Evolutionary conservation across 2,888 invertebrate species (phyloP), one percentile per base, ranked within the genome.

Genomic region (Oithona nana): DNA sequence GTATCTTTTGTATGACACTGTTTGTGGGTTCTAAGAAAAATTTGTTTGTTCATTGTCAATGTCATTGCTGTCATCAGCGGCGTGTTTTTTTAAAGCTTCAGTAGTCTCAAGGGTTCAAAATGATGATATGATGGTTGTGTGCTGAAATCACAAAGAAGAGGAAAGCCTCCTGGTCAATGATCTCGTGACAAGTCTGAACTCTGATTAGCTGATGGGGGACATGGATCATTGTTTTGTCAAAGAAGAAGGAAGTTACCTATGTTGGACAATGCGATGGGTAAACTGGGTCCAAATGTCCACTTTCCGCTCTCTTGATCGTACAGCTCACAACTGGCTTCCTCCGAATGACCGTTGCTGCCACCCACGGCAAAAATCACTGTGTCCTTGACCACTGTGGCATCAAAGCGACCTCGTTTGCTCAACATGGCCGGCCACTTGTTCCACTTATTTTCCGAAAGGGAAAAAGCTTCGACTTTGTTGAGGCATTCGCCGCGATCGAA

Each of bases 401-500:
- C 83, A 74, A 88, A 86, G 29, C 89, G 77, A 0, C 88, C 88
- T 64, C 89, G 77, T 64, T 83, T 80, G 66, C 81, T 79, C 63
- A 78, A 78, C 87, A 89, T 86, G 66, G 79, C 77, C 0, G 83
- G 78, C 69, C 84, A 73, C 28, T 76, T 71, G 51, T 74, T 71
- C 88, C 89, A 89, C 61, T 74, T 74, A 74, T 87, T 86, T 3
- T 73, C 74, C 57, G 75, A 75, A 3, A 85, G 82, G 69, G 82
- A 78, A 75, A 86, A 89, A 54, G 80, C 79, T 74, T 87, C 87
- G 1, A 82, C 84, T 24, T 80, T 78, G 67, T 80, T 80, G 68
- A 89, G 76, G 71, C 88, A 88, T 71, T 88, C 86, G 51, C 84
- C 84, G 66, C 88, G 79, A 75, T 88, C 87, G 75, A 89, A 88